Base-by-base conservation (phyloP, 1,140 invertebrate species). In the Drosophila eugracilis region DNA sequence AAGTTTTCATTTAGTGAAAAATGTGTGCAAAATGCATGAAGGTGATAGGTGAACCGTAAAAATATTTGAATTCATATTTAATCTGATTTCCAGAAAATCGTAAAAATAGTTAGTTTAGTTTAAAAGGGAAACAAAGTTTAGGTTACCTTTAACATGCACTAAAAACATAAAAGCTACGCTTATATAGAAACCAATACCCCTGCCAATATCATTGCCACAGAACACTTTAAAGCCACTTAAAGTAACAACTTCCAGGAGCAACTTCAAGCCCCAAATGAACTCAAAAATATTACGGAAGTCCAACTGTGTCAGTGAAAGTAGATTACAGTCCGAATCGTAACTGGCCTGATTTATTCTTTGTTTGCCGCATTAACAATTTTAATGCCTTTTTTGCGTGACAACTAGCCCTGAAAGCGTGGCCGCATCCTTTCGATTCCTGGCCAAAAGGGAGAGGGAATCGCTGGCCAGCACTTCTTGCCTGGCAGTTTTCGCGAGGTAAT, bases 351-450 rank as follows among this genome's bases (percentile, higher is more conserved):
- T 67, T 41, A 66, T 52, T 19, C 34, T 1, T 32, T 42, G 26
- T 48, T 30, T 44, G 14, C 41, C 42, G 7, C 47, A 52, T 53
- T 26, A 53, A 48, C 55, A 41, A 24, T 62, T 65, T 74, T 63
- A 74, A 74, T 74, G 71, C 48, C 44, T 22, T 74, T 55, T 24
- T 74, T 36, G 70, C 71, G 69, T 74, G 70, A 52, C 71, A 74
- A 63, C 44, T 50, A 41, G 55, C 39, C 28, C 28, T 73, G 44
- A 66, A 50, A 66, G 34, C 34, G 12, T 37, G 26, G 15, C 24
- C 34, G 47, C 17, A 59, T 72, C 53, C 69, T 34, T 49, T 37
- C 24, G 15, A 30, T 26, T 37, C 34, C 36, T 17, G 12, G 10
- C 0, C 7, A 47, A 17, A 21, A 24, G n/a, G 19, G 39, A 47